Evolutionary conservation across 2,888 invertebrate species (phyloP), one percentile per base, ranked within the genome.

Genomic region (Latrodectus elegans): DNA sequence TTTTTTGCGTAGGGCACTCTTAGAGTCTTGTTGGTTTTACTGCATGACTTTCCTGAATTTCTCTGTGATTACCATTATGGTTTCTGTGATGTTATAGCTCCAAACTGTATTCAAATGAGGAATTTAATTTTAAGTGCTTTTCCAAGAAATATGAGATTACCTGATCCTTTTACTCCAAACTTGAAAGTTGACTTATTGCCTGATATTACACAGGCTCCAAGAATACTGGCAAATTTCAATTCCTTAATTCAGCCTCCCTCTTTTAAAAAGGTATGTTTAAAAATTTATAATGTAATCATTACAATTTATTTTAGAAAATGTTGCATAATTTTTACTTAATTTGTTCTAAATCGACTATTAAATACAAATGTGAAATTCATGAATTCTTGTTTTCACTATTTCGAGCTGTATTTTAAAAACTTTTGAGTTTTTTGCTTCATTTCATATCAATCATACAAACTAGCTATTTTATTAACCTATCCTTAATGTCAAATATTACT

Each of bases 21-120:
- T 72, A 95, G 99, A 89, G 97, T 99, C 11, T 94, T 99, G 77
- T 94, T 99, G 65, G 98, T 99, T 0, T 93, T 99, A 53, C 94
- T 99, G 14, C 99, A 99, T 92, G 99, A 99, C 92, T 99, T 99
- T 92, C 99, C 99, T 0, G 99, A 99, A 93, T 98, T 99, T 92
- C 94, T 99, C 77, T 99, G 99, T 93, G 99, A 99, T 92, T 99
- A 99, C 92, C 99, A 99, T 92, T 99, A 99, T 92, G 97, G 97
- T 71, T 98, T 99, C 93, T 99, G 99, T 92, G 99, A 99, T 92
- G 98, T 97, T 89, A 99, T 99, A 91, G 99, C 99, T 73, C 97
- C 99, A 6, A 99, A 99, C 92, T 99, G 99, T 93, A 98, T 99
- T 90, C 99, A 95, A 92, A 97, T 99, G 97, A 94, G 99, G 77